Evolutionary conservation across 2,113 vertebrate genomes (phyloP).

Genomic region (Calidris pygmaea): DNA sequence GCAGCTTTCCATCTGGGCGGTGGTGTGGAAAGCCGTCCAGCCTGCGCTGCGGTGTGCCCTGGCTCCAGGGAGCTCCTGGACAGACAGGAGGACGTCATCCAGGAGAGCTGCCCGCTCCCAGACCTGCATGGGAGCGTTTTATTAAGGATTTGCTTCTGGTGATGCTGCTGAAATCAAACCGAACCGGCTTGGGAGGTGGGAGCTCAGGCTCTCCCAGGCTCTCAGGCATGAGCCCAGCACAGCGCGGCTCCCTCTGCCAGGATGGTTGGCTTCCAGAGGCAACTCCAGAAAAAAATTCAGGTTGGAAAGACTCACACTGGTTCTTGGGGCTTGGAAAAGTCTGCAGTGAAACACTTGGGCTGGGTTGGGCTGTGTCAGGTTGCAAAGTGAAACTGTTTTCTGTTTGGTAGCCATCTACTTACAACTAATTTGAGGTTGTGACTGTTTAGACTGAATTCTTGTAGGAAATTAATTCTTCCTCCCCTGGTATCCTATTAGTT

Average conservation of each 20-base stretch:
- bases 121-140: background rate
- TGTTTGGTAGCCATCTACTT: background rate
- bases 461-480: background rate
- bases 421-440: background rate
- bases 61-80: background rate
- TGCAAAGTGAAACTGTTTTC: background rate
- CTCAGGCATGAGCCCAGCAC: rapidly evolving
- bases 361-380: background rate
- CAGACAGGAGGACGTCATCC: background rate
- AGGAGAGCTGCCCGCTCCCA: background rate
- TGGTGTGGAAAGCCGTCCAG: background rate
- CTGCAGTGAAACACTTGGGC: background rate
- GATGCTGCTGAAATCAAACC: background rate
- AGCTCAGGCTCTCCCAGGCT: background rate
- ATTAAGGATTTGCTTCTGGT: background rate
- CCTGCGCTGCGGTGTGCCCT: rapidly evolving
- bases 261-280: background rate
- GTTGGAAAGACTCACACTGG: background rate
- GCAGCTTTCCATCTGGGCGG: rapidly evolving
- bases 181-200: rapidly evolving
- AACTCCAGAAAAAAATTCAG: constrained; percentile 2
- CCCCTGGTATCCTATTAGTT: background rate
- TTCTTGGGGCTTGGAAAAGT: background rate
- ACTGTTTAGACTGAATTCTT: background rate
- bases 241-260: background rate